Base-by-base conservation (phyloP, 2,888 invertebrate species). In the Drosophila eohydei region DNA sequence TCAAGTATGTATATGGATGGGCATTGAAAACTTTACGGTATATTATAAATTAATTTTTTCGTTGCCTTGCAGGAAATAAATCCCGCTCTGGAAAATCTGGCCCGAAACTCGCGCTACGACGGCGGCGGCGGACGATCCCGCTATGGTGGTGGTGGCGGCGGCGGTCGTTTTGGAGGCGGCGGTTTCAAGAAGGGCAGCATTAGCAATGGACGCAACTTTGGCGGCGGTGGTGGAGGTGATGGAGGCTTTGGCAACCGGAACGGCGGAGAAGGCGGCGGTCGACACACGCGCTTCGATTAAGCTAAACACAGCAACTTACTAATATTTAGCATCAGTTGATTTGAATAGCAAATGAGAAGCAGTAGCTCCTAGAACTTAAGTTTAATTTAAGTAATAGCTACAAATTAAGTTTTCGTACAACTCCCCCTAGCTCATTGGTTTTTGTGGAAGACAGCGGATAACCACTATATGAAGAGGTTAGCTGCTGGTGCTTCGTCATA, bases 21-120 rank as follows among this genome's bases (percentile, higher is more conserved):
- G 7, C 0, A 16, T 30, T 16, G 9, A 2, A 30, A 12, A 8
- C 12, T 4, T 30, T 2, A 12, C 2, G 14, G 11, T n/a, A 11
- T 36, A 12, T 28, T 36, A 12, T 28, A 5, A 28, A 30, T 28
- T 28, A 50, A 50, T 41, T 34, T 26, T 0, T 32, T 8, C 14
- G 9, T 48, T 2, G 0, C 0, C 2, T 7, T 68, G 1, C 41
- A 95, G 96, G 95, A 95, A 78, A 95, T 98, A 66, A 97, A 97
- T 92, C 97, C 97, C 55, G 97, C 97, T 91, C 94, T 98, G 51
- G 94, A 95, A 87, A 96, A 97, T 84, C 94, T 97, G 94, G 96
- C 96, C 7, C 95, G 94, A 80, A 94, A 95, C 80, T 92, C 92
- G 44, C 94, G 94, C 46, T 95, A 94, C 71, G 95, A 94, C 57